These are phyloP conservation scores for Pyxicephalus adspersus DNA, from an alignment of 2,113 vertebrate species.

Conservation along the genomic window DNA sequence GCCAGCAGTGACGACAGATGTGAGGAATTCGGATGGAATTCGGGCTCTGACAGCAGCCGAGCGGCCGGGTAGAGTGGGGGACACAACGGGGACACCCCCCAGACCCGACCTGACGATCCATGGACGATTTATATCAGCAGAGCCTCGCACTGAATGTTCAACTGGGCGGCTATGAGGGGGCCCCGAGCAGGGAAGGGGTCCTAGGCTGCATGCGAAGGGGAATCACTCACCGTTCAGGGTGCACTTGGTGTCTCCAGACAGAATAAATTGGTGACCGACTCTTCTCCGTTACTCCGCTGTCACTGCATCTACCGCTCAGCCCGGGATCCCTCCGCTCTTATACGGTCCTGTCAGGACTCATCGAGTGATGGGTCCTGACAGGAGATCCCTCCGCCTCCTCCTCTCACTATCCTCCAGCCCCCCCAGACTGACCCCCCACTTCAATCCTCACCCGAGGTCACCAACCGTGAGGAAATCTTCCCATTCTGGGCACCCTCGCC, in stretches of 20 bases:
- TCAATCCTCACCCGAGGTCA: neutral
- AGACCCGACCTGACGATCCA: no score
- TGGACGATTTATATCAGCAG: no score
- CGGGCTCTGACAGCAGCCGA: no score
- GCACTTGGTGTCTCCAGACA: neutral
- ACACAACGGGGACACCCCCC: no score
- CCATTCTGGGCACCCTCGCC: fast-evolving
- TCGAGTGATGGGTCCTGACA: no score
- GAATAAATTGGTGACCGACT: neutral
- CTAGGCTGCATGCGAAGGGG: no score
- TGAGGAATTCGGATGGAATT: no score
- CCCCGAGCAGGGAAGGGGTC: no score
- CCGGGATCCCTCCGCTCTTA: neutral
- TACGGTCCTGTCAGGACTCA: neutral
- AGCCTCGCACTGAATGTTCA: neutral
- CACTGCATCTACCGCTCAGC: neutral
- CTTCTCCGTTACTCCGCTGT: neutral
- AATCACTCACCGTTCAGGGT: neutral
- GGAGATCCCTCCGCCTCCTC: constrained; percentile 10
- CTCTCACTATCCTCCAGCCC: neutral
- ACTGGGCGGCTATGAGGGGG: neutral
- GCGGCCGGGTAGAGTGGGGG: no score
- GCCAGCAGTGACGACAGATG: no score
- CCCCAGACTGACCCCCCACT: neutral
- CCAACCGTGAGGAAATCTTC: no score